Percentiles rank a stretch among this genome's conserved stretches.
Conservation (phyloP, 2,113 vertebrate species). For the Miniopterus natalensis region DNA sequence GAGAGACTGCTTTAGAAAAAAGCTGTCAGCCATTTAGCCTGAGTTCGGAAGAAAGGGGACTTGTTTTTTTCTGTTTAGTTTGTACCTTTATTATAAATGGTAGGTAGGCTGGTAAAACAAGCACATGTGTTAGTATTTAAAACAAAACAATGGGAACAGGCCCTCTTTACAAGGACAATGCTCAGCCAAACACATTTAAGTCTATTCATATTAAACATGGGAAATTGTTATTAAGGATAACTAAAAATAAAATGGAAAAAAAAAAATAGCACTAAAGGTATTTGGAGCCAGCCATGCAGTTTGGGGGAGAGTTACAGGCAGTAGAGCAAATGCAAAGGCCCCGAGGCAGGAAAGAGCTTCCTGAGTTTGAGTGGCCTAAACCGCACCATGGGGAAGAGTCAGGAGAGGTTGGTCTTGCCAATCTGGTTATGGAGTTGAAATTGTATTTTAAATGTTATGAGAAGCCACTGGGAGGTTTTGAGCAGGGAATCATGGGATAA, state of each 20-base stretch:
- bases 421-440: neutral
- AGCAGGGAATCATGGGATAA: neutral
- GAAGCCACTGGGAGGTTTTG: neutral
- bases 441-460: neutral
- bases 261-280: neutral
- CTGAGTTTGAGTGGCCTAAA: neutral
- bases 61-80: conserved; percentile 9
- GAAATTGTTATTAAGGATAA: neutral
- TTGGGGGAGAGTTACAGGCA: neutral
- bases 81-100: neutral
- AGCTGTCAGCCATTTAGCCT: neutral
- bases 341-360: neutral
- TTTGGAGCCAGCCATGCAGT: neutral
- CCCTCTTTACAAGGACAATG: neutral
- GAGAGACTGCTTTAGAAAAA: neutral
- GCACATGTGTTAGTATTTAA: neutral
- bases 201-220: neutral
- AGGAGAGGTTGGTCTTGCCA: neutral
- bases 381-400: neutral
- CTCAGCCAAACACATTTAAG: neutral
- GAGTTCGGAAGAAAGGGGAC: neutral
- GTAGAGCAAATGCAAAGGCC: neutral
- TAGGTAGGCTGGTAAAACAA: neutral
- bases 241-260: neutral
- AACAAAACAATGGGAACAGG: neutral